These are phyloP conservation scores for Limanda limanda DNA, from an alignment of 2,113 vertebrate genomes.

Conservation along the genomic window DNA sequence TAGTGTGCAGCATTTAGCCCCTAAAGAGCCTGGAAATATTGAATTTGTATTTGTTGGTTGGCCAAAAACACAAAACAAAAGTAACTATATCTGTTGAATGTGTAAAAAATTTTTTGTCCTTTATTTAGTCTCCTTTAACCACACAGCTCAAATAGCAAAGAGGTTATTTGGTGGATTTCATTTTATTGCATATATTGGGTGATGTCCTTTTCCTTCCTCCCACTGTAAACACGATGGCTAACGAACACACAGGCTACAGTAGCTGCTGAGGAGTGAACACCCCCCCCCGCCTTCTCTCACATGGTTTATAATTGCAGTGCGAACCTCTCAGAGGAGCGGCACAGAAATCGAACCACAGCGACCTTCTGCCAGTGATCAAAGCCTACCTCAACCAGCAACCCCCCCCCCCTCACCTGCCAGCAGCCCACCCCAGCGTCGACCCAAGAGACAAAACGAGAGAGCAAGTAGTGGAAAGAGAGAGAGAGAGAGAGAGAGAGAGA, in stretches of 20 bases:
- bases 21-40: background rate
- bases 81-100: too few species aligned
- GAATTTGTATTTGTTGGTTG: too few species aligned
- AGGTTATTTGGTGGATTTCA: conserved; percentile 51
- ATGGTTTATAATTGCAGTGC: conserved; percentile 65
- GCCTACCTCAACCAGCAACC: conserved; percentile 33
- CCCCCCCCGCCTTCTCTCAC: conserved; percentile 53
- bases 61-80: too few species aligned
- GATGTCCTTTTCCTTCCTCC: conserved; percentile 14
- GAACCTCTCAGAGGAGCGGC: conserved; percentile 67
- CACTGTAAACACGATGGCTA: conserved; percentile 29
- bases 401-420: conserved; percentile 11
- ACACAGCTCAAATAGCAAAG: conserved; percentile 19
- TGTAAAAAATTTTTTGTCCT: background rate
- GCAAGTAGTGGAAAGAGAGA: background rate
- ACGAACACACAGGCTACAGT: conserved; percentile 39
- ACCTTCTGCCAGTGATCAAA: conserved; percentile 82
- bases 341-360: conserved; percentile 72
- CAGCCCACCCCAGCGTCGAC: conserved; percentile 42
- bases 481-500: too few species aligned
- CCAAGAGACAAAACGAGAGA: conserved; percentile 48
- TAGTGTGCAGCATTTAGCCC: background rate
- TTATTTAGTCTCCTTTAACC: conserved; percentile 16
- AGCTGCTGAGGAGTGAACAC: conserved; percentile 55
- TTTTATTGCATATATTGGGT: conserved; percentile 10